Conservation (phyloP, 2,797 vertebrate genomes). For the Enteromius afrohamiltoni region DNA sequence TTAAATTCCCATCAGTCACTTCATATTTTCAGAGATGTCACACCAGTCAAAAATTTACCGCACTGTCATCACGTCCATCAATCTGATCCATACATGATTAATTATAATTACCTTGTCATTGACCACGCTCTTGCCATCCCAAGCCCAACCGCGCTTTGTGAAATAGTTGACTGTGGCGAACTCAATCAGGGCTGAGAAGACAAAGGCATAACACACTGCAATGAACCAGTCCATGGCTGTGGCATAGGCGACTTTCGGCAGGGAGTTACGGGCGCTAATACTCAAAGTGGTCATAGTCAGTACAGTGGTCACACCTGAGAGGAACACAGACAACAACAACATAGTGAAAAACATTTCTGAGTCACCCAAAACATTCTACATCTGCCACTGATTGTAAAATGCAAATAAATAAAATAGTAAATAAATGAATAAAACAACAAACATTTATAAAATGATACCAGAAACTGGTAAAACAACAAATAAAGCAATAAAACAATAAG, state of each 20-base stretch:
- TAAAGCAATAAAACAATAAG: not conserved
- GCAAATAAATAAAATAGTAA: not conserved
- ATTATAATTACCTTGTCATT: slow-evolving; percentile 90
- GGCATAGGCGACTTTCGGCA: slow-evolving; percentile 98
- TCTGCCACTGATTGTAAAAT: not conserved
- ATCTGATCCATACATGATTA: slow-evolving; percentile 11
- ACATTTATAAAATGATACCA: not conserved
- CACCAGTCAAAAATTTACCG: not conserved
- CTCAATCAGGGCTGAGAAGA: slow-evolving; percentile 97
- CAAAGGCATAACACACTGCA: slow-evolving; percentile 97
- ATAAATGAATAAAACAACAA: not conserved
- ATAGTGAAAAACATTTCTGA: slow-evolving; percentile 18
- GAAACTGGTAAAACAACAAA: not conserved
- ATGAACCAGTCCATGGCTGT: slow-evolving; percentile 99
- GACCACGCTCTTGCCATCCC: slow-evolving; percentile 97
- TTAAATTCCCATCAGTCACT: not conserved
- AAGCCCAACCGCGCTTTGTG: slow-evolving; percentile 98
- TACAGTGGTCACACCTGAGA: slow-evolving; percentile 94
- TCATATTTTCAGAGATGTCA: not conserved
- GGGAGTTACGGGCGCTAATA: slow-evolving; percentile 96
- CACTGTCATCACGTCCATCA: slow-evolving; percentile 1
- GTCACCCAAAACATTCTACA: not conserved
- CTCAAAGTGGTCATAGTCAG: slow-evolving; percentile 98
- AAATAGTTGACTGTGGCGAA: slow-evolving; percentile 99
- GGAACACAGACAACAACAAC: slow-evolving; percentile 40